A percentile compares a stretch with the other conserved stretches of the same genome.
phyloP scores from a whole-genome alignment of 2,888 invertebrate species.

The Crossocerus cetratus region DNA sequence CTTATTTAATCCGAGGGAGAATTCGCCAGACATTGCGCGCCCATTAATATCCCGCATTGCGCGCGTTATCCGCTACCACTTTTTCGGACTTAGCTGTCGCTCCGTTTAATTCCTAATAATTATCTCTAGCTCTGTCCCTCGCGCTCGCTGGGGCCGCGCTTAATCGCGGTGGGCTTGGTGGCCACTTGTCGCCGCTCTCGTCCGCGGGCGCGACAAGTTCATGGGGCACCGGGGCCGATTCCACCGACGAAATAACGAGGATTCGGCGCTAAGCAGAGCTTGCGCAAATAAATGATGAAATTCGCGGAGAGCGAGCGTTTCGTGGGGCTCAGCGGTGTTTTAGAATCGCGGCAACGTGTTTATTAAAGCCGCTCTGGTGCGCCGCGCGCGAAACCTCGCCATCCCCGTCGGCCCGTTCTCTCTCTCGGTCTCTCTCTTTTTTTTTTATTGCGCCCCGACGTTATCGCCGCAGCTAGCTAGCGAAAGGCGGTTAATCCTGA shows the following conservation, averaged over 20 bases:
- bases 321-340: neutral
- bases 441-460: slow-evolving; percentile 18
- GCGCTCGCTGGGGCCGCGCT: too few relatives aligned
- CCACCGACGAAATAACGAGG: neutral
- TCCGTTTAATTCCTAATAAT: neutral
- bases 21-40: too few relatives aligned
- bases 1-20: too few relatives aligned
- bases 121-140: neutral
- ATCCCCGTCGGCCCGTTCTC: too few relatives aligned
- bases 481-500: slow-evolving; percentile 35
- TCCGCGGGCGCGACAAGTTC: neutral
- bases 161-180: too few relatives aligned
- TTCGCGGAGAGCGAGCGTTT: neutral
- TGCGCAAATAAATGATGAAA: neutral
- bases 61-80: neutral
- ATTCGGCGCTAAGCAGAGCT: neutral
- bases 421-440: neutral
- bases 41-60: too few relatives aligned
- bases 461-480: slow-evolving; percentile 25
- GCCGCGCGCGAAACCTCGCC: neutral
- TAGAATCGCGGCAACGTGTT: neutral
- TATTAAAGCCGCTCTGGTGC: neutral
- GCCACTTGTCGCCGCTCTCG: too few relatives aligned
- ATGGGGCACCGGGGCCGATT: neutral
- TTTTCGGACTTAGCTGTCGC: neutral